Evolutionary conservation across 2,888 invertebrate species (phyloP).

Genomic region (Eueremaeus valkanovi): DNA sequence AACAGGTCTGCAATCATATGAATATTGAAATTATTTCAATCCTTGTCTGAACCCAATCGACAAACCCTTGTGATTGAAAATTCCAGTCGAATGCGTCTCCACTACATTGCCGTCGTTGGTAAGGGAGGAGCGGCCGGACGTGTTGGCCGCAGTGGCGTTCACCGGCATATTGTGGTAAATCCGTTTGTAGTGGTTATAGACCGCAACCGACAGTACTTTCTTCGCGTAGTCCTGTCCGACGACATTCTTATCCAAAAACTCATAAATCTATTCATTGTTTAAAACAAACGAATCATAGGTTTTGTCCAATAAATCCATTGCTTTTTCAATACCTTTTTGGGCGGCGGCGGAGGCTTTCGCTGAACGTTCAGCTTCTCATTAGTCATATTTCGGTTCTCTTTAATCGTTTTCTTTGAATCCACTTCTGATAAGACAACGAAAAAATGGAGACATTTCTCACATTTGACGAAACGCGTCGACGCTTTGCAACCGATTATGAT

Average conservation of each 20-base stretch:
- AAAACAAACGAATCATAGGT: slow-evolving; percentile 9
- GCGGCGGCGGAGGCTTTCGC: slow-evolving; percentile 69
- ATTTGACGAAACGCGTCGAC: slow-evolving; percentile 92
- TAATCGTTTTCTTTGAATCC: slow-evolving; percentile 78
- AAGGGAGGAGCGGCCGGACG: slow-evolving; percentile 11
- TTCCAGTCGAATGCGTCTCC: slow-evolving; percentile 66
- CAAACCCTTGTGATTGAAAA: slow-evolving; percentile 67
- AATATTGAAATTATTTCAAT: not conserved
- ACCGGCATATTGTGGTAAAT: slow-evolving; percentile 82
- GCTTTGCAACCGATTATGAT: slow-evolving; percentile 54
- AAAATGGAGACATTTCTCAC: slow-evolving; percentile 96
- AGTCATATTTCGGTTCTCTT: slow-evolving; percentile 62
- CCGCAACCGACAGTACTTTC: slow-evolving; percentile 94
- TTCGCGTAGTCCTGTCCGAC: slow-evolving; percentile 96
- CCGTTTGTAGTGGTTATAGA: slow-evolving; percentile 98
- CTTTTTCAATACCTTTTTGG: slow-evolving; percentile 65
- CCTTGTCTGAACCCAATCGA: not conserved
- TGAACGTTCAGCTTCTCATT: slow-evolving; percentile 56
- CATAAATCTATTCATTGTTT: slow-evolving; percentile 66
- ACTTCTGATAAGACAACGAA: slow-evolving; percentile 91
- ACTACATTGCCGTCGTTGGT: slow-evolving; percentile 52
- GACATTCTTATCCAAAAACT: slow-evolving; percentile 92
- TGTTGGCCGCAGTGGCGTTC: slow-evolving; percentile 36
- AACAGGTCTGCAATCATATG: slow-evolving; percentile 65
- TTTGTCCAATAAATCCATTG: not conserved